Evolutionary conservation across 1,140 invertebrate genomes (phyloP), one percentile per base, ranked within the genome.

Genomic region (Drosophila pachea): DNA sequence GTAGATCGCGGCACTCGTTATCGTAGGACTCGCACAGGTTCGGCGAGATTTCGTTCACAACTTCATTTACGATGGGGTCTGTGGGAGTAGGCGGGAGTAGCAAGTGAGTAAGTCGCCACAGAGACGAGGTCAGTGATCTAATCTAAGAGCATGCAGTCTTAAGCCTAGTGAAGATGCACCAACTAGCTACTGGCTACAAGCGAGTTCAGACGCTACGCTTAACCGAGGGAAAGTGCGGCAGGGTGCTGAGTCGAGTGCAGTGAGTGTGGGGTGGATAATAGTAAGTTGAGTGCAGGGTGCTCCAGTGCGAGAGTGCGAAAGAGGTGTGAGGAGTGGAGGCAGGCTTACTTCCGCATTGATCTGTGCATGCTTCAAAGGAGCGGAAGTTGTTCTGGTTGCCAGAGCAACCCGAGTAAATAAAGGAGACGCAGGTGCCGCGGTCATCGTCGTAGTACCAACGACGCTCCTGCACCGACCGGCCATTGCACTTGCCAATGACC

Each of bases 361-460:
- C 90, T 83, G 92, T 90, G 86, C 95, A 96, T 82, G 91, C 90
- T 83, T 95, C 92, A 89, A 93, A 94, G 42, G 91, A 93, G 82
- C 92, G 92, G 91, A 96, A 96, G 89, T 94, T 93, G 90, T 96
- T 96, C 74, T 92, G 92, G 90, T 96, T 96, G 62, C 95, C 95
- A 81, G 92, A 91, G 89, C 94, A 94, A 88, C 95, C 95, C 60
- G 94, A 94, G 89, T 95, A 97, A 76, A 93, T 92, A 86, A 97
- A 97, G 35, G 93, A 91, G 59, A 94, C 90, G 87, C 95, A 97
- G 72, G 92, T 93, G 79, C 92, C 92, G 67, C 91, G 91, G 49
- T 92, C 91, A 60, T 92, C 91, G 87, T 97, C 94, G 89, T 95
- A 98, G 91, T 95, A 96, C 93, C 94, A 98, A 49, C 94, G 92